These are phyloP conservation scores for Phortica okadai DNA, from an alignment of 2,888 invertebrate genomes.

Conservation along the genomic window DNA sequence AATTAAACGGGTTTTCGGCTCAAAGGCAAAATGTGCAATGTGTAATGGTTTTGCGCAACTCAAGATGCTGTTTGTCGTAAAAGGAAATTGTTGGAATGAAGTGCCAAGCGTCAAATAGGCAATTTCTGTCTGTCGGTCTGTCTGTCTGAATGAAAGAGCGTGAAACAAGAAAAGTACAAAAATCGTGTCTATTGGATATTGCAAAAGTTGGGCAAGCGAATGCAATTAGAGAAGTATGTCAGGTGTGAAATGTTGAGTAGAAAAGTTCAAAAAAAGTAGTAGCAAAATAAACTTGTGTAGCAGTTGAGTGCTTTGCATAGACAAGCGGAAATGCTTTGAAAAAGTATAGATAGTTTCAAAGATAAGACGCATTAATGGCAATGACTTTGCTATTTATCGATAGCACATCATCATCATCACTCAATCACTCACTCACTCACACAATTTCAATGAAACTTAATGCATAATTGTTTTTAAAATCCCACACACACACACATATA, in stretches of 20 bases:
- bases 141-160: not conserved
- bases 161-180: not conserved
- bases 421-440: constrained; percentile 30
- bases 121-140: not conserved
- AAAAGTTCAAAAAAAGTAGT: not conserved
- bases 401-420: constrained; percentile 39
- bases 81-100: constrained; percentile 18
- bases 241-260: not conserved
- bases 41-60: constrained; percentile 1
- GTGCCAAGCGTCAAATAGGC: constrained; percentile 17
- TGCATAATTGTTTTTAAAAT: constrained; percentile 55
- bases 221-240: constrained; percentile 2
- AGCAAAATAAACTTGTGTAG: too few species aligned
- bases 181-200: not conserved
- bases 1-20: constrained; percentile 26
- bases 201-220: constrained; percentile 5
- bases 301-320: too few species aligned
- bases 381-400: not conserved
- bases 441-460: constrained; percentile 53
- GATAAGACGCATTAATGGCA: not conserved
- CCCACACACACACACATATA: constrained; percentile 19
- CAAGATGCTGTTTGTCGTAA: constrained; percentile 22
- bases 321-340: not conserved
- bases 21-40: not conserved
- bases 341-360: too few species aligned